Evolutionary conservation across 2,797 vertebrate species (phyloP), one percentile per base, ranked within the genome.

Genomic region (Coreius guichenoti): DNA sequence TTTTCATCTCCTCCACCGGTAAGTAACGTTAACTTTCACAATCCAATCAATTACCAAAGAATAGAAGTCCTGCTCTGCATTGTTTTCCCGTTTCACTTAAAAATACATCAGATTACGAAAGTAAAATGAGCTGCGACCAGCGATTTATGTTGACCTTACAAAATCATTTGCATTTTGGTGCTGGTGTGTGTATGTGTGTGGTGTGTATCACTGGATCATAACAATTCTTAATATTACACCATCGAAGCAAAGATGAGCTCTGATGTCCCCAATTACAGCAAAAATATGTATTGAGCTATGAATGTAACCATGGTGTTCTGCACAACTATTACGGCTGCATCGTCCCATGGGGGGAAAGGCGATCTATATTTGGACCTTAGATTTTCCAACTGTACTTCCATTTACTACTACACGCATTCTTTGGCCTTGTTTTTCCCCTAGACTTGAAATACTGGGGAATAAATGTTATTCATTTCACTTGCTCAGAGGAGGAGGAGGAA

Each of bases 351-450:
- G 36, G 93, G 91, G 92, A 90, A 49, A 56, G 23, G 81, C 84
- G 78, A 79, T 91, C 93, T 94, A 94, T 93, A 93, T 94, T 90
- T 93, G 89, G 92, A 91, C 56, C 45, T 87, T 87, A 91, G 89
- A 90, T 93, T 92, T 89, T 92, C 91, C 92, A 92, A 91, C 89
- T 90, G 90, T 92, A 88, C 93, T 91, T 90, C 90, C 91, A 89
- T 89, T 93, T 93, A 90, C 90, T 87, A 49, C 36, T 56, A 83
- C 43, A 7, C 68, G 61, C 82, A 85, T 91, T 93, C 92, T 92
- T 91, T 94, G 92, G 91, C 92, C 93, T 93, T 92, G 89, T 94
- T 95, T 93, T 81, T 75, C 88, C 74, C 3, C 39, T 33, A 56
- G 68, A 33, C 81, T 84, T 26, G 33, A 81, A 73, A 87, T 74